Evolutionary conservation across 2,113 vertebrate genomes (phyloP), one percentile per base, ranked within the genome.

Genomic region (Hemicordylus capensis): DNA sequence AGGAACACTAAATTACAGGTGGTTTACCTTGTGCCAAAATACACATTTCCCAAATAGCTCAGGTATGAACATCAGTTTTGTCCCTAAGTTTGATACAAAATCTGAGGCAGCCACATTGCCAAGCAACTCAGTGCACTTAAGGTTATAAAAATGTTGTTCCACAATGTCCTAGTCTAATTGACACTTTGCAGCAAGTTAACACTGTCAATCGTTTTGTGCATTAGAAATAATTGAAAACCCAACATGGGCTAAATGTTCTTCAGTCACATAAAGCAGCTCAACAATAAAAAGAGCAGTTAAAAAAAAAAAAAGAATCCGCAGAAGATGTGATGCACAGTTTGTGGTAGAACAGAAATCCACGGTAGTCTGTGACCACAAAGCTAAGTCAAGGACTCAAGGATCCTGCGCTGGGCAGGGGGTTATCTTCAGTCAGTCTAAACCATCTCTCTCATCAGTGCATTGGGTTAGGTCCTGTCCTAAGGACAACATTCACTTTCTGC

Each of bases 161-260:
- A 89, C 88, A 92, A 89, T 93, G 83, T 92, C 83, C 93, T 92
- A 89, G 84, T 91, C 93, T 92, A 95, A 89, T 34, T 92, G 95
- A 92, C 93, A 93, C 92, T 95, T 91, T 88, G 75, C 42, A 95
- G 75, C 84, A 89, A 91, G 93, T 91, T 89, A 94, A 93, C 89
- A 92, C 94, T 94, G 94, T 96, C 92, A 94, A 4, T 93, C 86
- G 74, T 90, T 91, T 90, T 94, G 91, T 95, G 94, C 93, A 94
- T 96, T 89, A 96, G 91, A 95, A 96, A 96, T 92, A 95, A 93
- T 0, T 89, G 92, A 85, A 95, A 94, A 95, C 97, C 97, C 96
- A 96, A 95, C 95, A 87, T 95, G 96, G 97, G 96, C 94, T 81
- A 89, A 92, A 94, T 90, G 94, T 92, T 95, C 85, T 95, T 95